Percentiles rank a stretch among this genome's conserved stretches.
These are phyloP conservation scores for Cataglyphis livida DNA, from an alignment of 2,888 invertebrate species.

Conservation along the genomic window DNA sequence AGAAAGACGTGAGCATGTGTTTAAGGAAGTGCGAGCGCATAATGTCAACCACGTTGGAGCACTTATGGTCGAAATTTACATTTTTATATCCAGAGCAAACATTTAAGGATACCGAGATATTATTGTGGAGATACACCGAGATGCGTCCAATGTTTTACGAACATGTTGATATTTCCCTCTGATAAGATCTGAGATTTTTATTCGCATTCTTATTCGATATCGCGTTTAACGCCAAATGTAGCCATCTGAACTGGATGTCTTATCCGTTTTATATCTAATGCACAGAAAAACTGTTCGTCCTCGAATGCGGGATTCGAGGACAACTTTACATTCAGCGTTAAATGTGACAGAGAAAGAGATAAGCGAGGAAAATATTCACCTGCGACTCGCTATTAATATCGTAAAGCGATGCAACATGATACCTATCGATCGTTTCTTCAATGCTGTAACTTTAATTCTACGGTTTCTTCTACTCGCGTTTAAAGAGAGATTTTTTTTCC, in stretches of 20 bases:
- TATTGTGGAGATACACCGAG: background rate
- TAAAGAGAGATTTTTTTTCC: background rate
- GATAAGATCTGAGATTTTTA: background rate
- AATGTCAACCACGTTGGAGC: background rate
- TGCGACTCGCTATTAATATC: slow-evolving; percentile 2
- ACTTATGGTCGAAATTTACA: slow-evolving; percentile 29
- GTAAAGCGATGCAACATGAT: background rate
- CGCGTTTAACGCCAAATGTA: background rate
- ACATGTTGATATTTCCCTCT: background rate
- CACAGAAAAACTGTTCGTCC: background rate
- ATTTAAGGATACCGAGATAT: background rate
- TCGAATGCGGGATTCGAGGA: background rate
- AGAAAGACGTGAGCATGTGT: slow-evolving; percentile 39
- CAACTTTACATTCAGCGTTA: background rate
- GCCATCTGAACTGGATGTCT: background rate
- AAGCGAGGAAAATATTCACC: background rate
- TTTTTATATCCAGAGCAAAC: slow-evolving; percentile 34
- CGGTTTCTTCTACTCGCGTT: background rate
- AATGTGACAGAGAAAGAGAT: background rate
- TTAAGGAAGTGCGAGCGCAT: slow-evolving; percentile 19
- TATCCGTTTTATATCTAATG: background rate
- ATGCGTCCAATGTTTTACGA: background rate
- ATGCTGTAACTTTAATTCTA: background rate
- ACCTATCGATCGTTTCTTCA: background rate
- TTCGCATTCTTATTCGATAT: background rate